Evolutionary conservation across 2,113 vertebrate genomes (phyloP).

Genomic region (Bujurquina vittata): DNA sequence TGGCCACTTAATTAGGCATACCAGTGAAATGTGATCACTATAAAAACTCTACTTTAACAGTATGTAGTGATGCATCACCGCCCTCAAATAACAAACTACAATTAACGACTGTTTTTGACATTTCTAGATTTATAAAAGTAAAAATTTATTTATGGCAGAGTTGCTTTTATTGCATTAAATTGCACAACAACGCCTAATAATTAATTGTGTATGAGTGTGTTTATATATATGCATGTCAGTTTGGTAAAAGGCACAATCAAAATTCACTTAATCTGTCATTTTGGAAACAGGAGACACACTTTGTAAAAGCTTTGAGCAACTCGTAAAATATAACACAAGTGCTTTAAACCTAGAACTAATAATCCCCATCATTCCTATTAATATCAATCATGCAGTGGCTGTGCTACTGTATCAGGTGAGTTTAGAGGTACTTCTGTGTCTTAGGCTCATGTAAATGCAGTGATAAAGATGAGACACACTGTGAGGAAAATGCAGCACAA

Average conservation of each 20-base stretch:
- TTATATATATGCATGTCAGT: too few relatives aligned
- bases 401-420: not conserved
- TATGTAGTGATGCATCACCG: not conserved
- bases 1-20: not conserved
- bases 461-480: not conserved
- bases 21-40: not conserved
- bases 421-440: not conserved
- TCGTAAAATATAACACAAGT: too few relatives aligned
- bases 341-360: too few relatives aligned
- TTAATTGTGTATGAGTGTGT: too few relatives aligned
- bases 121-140: not conserved
- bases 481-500: not conserved
- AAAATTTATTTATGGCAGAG: not conserved
- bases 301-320: too few relatives aligned
- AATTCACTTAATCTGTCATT: too few relatives aligned
- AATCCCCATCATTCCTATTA: too few relatives aligned
- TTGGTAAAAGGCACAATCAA: too few relatives aligned
- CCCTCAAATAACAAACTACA: not conserved
- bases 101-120: not conserved
- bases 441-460: not conserved
- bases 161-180: not conserved
- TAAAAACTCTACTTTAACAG: not conserved
- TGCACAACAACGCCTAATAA: not conserved
- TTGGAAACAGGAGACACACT: too few relatives aligned
- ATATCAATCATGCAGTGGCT: not conserved